Conservation (phyloP, 2,113 vertebrate genomes). For the Empidonax traillii region DNA sequence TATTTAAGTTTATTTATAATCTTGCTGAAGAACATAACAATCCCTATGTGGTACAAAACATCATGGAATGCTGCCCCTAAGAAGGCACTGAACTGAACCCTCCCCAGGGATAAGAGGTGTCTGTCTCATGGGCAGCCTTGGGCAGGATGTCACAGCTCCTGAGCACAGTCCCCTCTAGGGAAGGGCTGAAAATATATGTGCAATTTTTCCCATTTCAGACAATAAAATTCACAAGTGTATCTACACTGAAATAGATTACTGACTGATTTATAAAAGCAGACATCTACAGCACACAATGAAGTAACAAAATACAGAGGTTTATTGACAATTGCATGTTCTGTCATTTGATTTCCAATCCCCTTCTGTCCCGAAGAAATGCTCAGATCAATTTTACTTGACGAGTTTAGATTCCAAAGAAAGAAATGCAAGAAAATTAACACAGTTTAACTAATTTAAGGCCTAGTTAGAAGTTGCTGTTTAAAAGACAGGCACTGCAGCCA, state of each 20-base stretch:
- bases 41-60: neutral
- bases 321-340: constrained; percentile 71
- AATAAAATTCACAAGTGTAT: neutral
- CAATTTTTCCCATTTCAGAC: neutral
- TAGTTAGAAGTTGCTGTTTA: neutral
- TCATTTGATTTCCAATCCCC: neutral
- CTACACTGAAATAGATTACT: neutral
- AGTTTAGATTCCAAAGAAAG: neutral
- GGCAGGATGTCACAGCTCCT: neutral
- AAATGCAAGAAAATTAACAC: neutral
- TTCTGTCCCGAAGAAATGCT: neutral
- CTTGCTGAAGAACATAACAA: neutral
- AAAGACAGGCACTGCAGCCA: constrained; percentile 3
- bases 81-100: neutral
- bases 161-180: neutral
- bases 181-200: neutral
- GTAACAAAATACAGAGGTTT: constrained; percentile 80
- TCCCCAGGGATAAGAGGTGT: neutral
- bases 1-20: neutral
- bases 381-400: neutral
- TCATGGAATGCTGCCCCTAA: neutral
- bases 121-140: neutral
- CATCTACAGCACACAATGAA: neutral
- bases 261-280: neutral
- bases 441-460: constrained; percentile 37